Percentiles rank a stretch among this genome's conserved stretches.
These are phyloP conservation scores for Eulemur albifrons DNA, from an alignment of 2,797 vertebrate genomes.

Conservation along the genomic window DNA sequence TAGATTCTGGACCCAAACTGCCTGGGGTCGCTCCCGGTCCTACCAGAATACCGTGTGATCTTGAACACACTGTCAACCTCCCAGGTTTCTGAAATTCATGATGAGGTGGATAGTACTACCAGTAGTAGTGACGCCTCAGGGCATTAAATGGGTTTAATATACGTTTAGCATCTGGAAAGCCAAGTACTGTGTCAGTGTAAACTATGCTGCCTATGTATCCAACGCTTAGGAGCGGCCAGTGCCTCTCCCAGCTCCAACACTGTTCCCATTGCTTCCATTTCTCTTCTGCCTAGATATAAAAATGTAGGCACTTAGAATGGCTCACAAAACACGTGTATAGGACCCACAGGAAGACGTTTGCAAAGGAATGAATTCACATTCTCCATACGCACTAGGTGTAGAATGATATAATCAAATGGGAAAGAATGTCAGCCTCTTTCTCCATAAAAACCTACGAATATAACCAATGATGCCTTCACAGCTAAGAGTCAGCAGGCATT, in stretches of 20 bases:
- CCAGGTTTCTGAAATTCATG: neutral
- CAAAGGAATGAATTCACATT: neutral
- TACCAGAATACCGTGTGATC: neutral
- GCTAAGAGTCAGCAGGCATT: slow-evolving; percentile 68
- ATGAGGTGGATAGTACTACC: neutral
- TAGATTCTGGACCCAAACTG: neutral
- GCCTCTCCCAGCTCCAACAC: neutral
- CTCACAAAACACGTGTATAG: neutral
- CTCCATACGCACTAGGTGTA: neutral
- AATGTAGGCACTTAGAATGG: neutral
- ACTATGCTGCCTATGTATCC: neutral
- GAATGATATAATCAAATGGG: slow-evolving; percentile 40
- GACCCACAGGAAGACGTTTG: neutral
- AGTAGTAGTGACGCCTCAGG: neutral
- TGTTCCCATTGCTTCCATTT: neutral
- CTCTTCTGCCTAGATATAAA: neutral
- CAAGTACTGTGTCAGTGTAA: neutral
- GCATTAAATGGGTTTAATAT: neutral
- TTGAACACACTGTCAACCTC: neutral
- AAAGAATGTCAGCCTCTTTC: slow-evolving; percentile 45
- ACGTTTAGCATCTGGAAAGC: neutral
- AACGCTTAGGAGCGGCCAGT: neutral
- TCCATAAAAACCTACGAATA: slow-evolving; percentile 61
- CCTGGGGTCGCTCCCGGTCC: neutral
- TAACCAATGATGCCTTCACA: slow-evolving; percentile 68